A percentile compares a stretch with the other conserved stretches of the same genome.
Conservation (phyloP, 2,113 vertebrate genomes). For the Catagonus wagneri region DNA sequence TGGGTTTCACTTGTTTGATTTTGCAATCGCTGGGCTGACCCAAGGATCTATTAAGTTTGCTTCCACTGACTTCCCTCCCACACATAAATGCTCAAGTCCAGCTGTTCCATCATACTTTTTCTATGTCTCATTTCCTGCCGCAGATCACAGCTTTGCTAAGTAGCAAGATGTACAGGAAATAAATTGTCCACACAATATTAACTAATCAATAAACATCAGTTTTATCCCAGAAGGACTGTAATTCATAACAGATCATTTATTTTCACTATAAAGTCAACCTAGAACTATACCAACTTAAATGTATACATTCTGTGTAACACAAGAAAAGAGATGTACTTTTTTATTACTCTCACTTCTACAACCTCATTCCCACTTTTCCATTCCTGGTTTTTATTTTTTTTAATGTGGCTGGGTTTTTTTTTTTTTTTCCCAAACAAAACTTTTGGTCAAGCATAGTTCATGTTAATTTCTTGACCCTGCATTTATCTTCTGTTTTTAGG, state of each 20-base stretch:
- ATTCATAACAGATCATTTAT: slow-evolving; percentile 76
- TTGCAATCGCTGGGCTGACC: slow-evolving; percentile 71
- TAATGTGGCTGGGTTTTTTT: neutral
- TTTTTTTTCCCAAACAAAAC: neutral
- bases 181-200: slow-evolving; percentile 82
- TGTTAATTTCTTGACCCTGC: neutral
- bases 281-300: neutral
- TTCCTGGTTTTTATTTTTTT: neutral
- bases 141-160: slow-evolving; percentile 84
- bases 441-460: neutral
- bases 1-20: slow-evolving; percentile 70
- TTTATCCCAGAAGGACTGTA: slow-evolving; percentile 61
- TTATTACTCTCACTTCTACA: neutral
- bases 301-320: neutral
- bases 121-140: slow-evolving; percentile 84
- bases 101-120: slow-evolving; percentile 80
- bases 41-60: slow-evolving; percentile 63
- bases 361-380: neutral
- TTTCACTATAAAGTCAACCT: slow-evolving; percentile 67
- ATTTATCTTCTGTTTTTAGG: neutral
- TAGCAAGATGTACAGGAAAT: slow-evolving; percentile 85
- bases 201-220: slow-evolving; percentile 75
- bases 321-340: neutral
- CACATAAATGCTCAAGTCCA: slow-evolving; percentile 46
- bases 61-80: slow-evolving; percentile 49